Conservation (phyloP, 2,113 vertebrate species). For the Argyrosomus japonicus region DNA sequence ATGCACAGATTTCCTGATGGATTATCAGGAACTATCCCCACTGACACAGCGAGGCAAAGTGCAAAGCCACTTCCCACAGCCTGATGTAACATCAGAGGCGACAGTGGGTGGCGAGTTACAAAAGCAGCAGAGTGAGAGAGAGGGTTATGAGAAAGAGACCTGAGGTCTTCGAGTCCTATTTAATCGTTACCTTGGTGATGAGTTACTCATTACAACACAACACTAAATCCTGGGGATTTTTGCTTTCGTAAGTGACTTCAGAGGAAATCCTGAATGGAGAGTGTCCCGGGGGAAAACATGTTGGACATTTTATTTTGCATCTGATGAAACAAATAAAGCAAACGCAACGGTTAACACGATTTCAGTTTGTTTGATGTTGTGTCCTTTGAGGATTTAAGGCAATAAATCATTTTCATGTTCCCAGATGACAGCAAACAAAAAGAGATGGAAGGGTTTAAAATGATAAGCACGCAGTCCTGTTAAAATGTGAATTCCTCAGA, state of each 20-base stretch:
- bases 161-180: constrained; percentile 20
- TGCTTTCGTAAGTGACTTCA: neutral
- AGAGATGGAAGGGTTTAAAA: neutral
- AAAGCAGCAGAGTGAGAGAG: neutral
- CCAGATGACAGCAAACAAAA: neutral
- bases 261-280: constrained; percentile 9
- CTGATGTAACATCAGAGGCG: neutral
- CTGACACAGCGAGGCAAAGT: neutral
- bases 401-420: neutral
- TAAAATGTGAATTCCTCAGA: constrained; percentile 9
- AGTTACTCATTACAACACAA: constrained; percentile 1
- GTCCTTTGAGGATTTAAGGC: neutral
- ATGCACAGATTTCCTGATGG: constrained; percentile 15
- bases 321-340: neutral
- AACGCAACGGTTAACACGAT: neutral
- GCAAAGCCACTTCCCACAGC: constrained; percentile 9
- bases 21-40: neutral
- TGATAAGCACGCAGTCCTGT: neutral
- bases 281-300: neutral
- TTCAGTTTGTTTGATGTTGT: neutral
- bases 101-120: constrained; percentile 13
- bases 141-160: constrained; percentile 7
- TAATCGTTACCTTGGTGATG: constrained; percentile 29
- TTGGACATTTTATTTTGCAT: neutral
- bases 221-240: neutral